These are phyloP conservation scores for Leptoclinus maculatus DNA, from an alignment of 2,797 vertebrate species.

Conservation along the genomic window DNA sequence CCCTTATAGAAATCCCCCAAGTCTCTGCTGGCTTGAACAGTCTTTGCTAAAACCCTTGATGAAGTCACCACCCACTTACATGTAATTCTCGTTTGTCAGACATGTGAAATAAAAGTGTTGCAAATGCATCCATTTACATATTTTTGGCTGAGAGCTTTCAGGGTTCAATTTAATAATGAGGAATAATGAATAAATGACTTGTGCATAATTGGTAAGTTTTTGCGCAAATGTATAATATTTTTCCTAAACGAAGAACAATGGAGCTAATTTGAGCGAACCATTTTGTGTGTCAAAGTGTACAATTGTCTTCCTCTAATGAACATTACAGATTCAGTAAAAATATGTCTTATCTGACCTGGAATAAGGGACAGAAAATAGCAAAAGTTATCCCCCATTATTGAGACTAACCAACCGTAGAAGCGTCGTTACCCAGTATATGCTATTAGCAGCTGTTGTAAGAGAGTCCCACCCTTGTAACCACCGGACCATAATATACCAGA, in stretches of 20 bases:
- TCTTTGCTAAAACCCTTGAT: neutral
- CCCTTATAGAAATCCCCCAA: neutral
- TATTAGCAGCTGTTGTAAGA: slow-evolving; percentile 23
- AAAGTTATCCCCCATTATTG: slow-evolving; percentile 10
- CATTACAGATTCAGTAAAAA: neutral
- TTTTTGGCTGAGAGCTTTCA: slow-evolving; percentile 9
- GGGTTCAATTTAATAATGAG: neutral
- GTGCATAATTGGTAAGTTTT: neutral
- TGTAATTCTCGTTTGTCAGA: neutral
- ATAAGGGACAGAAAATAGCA: slow-evolving; percentile 4
- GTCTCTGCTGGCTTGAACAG: no score
- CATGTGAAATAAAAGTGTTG: neutral
- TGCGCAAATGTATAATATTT: neutral
- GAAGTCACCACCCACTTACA: neutral
- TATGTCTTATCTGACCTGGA: slow-evolving; percentile 7
- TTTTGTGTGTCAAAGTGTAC: neutral
- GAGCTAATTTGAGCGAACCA: neutral
- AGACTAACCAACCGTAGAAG: slow-evolving; percentile 13
- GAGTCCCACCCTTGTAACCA: slow-evolving; percentile 9
- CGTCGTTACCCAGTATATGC: slow-evolving; percentile 5
- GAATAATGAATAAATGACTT: slow-evolving; percentile 15
- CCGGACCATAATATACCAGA: slow-evolving; percentile 9
- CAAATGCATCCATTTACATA: slow-evolving; percentile 1
- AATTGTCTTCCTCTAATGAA: neutral
- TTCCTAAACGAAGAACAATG: neutral